Evolutionary conservation across 2,888 invertebrate species (phyloP).

Genomic region (Seira musarum): DNA sequence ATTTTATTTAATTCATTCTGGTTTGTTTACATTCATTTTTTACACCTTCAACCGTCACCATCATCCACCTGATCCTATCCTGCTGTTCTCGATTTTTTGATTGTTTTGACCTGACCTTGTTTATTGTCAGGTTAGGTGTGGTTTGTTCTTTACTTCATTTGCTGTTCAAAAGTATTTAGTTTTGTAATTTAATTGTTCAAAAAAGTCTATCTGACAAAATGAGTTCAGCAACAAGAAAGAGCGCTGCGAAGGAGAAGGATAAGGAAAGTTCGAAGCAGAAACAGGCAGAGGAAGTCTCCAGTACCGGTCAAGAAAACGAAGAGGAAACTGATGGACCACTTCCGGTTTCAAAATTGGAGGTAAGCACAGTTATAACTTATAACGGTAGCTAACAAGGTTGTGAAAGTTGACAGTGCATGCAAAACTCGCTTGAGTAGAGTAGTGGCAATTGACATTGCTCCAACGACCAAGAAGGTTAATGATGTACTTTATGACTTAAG

Average conservation of each 20-base stretch:
- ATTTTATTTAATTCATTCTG: too few species aligned
- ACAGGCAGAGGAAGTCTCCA: neutral
- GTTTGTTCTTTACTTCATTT: too few species aligned
- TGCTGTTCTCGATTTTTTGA: too few species aligned
- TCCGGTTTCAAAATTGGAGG: constrained; percentile 80
- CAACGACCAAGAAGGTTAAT: neutral
- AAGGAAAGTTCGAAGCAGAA: constrained; percentile 31
- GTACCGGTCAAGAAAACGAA: constrained; percentile 75
- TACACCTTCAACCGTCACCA: too few species aligned
- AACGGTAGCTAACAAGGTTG: neutral
- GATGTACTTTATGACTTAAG: constrained; percentile 74
- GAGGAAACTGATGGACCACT: constrained; percentile 82
- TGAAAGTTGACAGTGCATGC: neutral
- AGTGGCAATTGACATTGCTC: neutral
- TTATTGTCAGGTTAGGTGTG: too few species aligned
- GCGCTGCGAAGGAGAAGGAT: constrained; percentile 35
- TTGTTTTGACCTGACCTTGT: too few species aligned
- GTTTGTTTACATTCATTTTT: too few species aligned
- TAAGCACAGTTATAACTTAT: constrained; percentile 71
- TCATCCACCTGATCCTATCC: too few species aligned
- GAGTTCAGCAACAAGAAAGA: constrained; percentile 24
- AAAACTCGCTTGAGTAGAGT: neutral
- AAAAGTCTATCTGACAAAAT: too few species aligned
- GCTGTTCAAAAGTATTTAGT: too few species aligned
- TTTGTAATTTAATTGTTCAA: too few species aligned